A percentile compares a stretch with the other conserved stretches of the same genome.
These are phyloP conservation scores for Chunga burmeisteri DNA, from an alignment of 2,113 vertebrate genomes.

Conservation along the genomic window DNA sequence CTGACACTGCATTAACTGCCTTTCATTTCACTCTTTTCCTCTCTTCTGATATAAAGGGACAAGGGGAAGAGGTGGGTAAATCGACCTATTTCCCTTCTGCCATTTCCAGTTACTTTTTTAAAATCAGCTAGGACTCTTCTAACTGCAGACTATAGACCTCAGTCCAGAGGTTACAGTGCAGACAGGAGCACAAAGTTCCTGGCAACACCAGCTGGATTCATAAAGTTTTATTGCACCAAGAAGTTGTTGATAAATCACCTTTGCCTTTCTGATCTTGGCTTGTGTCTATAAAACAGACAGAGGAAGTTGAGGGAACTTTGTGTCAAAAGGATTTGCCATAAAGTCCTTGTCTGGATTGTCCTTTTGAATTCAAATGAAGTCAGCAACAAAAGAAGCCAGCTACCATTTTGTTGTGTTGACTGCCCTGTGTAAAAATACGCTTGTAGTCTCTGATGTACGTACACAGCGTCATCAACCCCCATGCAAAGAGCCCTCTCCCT, in stretches of 20 bases:
- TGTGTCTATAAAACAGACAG: background rate
- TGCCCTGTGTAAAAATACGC: background rate
- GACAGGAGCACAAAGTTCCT: background rate
- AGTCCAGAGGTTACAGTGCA: background rate
- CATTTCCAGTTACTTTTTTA: background rate
- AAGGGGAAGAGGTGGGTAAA: background rate
- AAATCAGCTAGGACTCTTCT: background rate
- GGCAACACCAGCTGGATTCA: background rate
- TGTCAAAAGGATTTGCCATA: background rate
- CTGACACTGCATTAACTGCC: background rate
- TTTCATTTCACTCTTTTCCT: background rate
- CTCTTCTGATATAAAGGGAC: background rate
- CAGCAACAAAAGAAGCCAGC: background rate
- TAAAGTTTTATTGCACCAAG: background rate
- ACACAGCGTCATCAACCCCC: background rate
- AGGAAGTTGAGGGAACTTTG: background rate
- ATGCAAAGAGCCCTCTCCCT: background rate
- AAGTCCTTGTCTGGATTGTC: background rate
- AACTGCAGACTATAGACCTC: background rate
- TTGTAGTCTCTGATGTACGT: background rate
- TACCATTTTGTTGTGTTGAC: background rate
- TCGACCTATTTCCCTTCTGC: background rate
- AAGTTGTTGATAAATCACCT: background rate
- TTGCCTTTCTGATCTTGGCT: background rate
- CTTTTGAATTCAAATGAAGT: background rate